A percentile compares a stretch with the other conserved stretches of the same genome.
These are phyloP conservation scores for Mustela erminea DNA, from an alignment of 2,797 vertebrate species.

Conservation along the genomic window DNA sequence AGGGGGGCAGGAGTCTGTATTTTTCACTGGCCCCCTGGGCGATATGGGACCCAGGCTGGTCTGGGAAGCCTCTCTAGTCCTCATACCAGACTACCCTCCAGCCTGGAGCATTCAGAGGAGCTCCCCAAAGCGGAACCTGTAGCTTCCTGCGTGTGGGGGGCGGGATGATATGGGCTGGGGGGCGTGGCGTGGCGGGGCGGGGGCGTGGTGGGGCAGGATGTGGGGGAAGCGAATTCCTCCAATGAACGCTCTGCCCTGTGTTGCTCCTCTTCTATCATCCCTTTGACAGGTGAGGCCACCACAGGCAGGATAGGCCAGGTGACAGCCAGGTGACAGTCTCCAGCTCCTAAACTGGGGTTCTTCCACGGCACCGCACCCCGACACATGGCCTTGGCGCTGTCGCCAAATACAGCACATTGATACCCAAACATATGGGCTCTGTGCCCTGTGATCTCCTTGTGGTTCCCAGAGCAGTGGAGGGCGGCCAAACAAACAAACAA, in stretches of 20 bases:
- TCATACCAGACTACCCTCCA: too few relatives aligned
- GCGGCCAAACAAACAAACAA: neutral
- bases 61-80: too few relatives aligned
- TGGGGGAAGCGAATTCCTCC: neutral
- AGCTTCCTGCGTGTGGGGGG: neutral
- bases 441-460: neutral
- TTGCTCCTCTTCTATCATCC: neutral
- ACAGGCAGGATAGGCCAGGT: accelerated
- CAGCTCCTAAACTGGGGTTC: neutral
- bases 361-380: neutral
- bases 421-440: neutral
- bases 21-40: neutral
- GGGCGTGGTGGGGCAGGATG: too few relatives aligned
- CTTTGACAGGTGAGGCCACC: neutral
- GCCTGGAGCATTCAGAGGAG: neutral
- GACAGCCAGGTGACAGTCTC: neutral
- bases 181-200: too few relatives aligned
- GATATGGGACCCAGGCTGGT: neutral
- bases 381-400: neutral
- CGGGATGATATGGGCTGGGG: too few relatives aligned
- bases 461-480: neutral
- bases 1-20: neutral
- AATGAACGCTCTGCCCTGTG: neutral
- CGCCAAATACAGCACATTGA: neutral
- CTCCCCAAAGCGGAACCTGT: neutral